Percentiles rank a stretch among this genome's conserved stretches.
phyloP scores from a whole-genome alignment of 2,888 invertebrate genomes.

The Heliconius ismenius region DNA sequence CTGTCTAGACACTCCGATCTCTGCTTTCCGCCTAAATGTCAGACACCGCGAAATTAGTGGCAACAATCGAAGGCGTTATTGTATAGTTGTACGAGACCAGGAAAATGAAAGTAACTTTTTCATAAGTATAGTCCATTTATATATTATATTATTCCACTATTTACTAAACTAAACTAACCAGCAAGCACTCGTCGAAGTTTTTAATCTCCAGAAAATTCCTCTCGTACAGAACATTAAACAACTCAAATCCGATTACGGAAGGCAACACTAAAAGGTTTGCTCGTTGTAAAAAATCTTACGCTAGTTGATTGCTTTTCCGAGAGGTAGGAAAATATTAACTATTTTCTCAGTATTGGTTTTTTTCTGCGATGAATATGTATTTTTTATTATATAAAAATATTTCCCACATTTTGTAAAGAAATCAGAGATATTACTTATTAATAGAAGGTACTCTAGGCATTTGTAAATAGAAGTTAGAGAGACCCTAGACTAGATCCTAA shows the following conservation, averaged over 20 bases:
- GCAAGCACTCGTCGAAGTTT: not conserved
- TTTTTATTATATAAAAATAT: too few relatives aligned
- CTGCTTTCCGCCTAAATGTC: too few relatives aligned
- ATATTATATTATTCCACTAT: not conserved
- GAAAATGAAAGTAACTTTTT: too few relatives aligned
- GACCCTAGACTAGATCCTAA: not conserved
- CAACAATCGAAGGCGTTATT: too few relatives aligned
- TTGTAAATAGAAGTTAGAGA: not conserved
- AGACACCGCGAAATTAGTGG: too few relatives aligned
- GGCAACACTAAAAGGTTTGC: conserved; percentile 32
- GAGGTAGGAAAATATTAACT: conserved; percentile 16
- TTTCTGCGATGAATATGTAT: not conserved
- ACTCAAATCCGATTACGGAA: conserved; percentile 32
- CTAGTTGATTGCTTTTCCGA: conserved; percentile 20
- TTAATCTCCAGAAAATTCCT: conserved; percentile 24
- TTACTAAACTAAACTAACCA: conserved; percentile 1
- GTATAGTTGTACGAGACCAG: too few relatives aligned
- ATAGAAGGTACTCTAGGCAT: too few relatives aligned
- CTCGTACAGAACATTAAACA: conserved; percentile 39
- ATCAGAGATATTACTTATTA: too few relatives aligned
- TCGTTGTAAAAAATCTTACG: conserved; percentile 14
- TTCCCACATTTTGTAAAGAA: too few relatives aligned
- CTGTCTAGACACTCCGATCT: too few relatives aligned
- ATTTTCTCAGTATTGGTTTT: not conserved
- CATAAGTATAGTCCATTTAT: too few relatives aligned